Evolutionary conservation across 2,113 vertebrate genomes (phyloP).

Genomic region (Penelope pileata): DNA sequence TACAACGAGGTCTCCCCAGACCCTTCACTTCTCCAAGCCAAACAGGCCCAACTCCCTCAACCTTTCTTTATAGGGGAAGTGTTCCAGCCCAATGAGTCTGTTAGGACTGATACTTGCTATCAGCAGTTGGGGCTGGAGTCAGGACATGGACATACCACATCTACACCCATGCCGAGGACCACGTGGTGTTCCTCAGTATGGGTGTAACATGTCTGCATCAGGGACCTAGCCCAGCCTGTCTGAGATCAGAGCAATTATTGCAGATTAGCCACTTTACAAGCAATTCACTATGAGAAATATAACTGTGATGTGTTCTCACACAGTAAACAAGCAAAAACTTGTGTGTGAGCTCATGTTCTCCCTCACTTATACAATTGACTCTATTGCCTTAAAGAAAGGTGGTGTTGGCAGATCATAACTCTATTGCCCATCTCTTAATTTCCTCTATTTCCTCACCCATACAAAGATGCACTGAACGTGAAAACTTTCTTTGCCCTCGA

Average conservation of each 20-base stretch:
- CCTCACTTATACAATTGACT: background rate
- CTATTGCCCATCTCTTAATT: background rate
- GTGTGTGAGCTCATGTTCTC: background rate
- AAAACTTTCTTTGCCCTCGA: background rate
- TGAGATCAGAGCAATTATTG: background rate
- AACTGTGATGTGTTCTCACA: background rate
- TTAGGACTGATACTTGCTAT: background rate
- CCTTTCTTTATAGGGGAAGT: too few relatives aligned
- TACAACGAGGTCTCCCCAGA: too few relatives aligned
- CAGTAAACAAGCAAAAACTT: background rate
- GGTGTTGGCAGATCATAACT: background rate
- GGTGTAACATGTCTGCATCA: background rate
- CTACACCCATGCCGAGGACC: too few relatives aligned
- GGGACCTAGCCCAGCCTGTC: background rate
- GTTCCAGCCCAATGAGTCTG: background rate
- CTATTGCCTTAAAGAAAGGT: background rate
- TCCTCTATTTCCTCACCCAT: background rate
- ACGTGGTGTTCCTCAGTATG: background rate
- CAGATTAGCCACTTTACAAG: background rate
- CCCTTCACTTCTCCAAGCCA: too few relatives aligned
- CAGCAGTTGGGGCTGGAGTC: background rate
- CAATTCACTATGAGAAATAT: background rate
- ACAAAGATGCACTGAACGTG: background rate
- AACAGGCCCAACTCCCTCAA: too few relatives aligned
- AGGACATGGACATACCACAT: background rate